Conservation (phyloP, 1,140 invertebrate species). For the Drosophila truncata region DNA sequence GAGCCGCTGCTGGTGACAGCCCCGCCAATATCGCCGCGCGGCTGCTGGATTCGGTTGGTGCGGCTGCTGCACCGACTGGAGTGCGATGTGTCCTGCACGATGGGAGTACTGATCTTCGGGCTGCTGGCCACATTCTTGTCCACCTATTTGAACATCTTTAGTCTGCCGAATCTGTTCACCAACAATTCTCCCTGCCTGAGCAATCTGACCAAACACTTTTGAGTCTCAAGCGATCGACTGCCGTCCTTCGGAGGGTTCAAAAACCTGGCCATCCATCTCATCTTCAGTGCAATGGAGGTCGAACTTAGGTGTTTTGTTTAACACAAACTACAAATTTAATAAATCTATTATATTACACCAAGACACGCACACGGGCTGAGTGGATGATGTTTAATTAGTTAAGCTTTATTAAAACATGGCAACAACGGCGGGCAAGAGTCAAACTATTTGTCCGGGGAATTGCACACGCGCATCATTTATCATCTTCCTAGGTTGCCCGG, state of each 20-base stretch:
- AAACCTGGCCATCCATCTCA: conserved; percentile 45
- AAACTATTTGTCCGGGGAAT: conserved; percentile 68
- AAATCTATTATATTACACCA: conserved; percentile 69
- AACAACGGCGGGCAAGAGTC: conserved; percentile 27
- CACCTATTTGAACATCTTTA: conserved; percentile 80
- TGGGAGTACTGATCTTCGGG: conserved; percentile 78
- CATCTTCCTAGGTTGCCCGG: conserved; percentile 66
- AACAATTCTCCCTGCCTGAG: conserved; percentile 78
- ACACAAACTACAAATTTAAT: conserved; percentile 77
- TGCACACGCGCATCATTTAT: conserved; percentile 80
- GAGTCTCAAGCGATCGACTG: conserved; percentile 31
- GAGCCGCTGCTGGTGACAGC: conserved; percentile 57
- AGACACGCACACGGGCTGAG: conserved; percentile 48
- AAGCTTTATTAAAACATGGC: conserved; percentile 81
- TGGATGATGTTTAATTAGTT: conserved; percentile 71
- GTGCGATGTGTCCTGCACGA: conserved; percentile 74
- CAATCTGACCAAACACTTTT: conserved; percentile 62
- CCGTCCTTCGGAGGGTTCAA: conserved; percentile 70
- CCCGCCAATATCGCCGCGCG: conserved; percentile 36
- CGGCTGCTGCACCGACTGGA: conserved; percentile 59
- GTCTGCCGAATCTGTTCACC: conserved; percentile 64
- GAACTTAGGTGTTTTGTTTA: conserved; percentile 68
- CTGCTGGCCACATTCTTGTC: conserved; percentile 77
- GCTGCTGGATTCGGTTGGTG: conserved; percentile 62
- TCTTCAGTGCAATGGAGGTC: conserved; percentile 52